Base-by-base conservation (phyloP, 30 jellyfish, hydroid and myxozoan genomes). In the Aurelia sp. region DNA sequence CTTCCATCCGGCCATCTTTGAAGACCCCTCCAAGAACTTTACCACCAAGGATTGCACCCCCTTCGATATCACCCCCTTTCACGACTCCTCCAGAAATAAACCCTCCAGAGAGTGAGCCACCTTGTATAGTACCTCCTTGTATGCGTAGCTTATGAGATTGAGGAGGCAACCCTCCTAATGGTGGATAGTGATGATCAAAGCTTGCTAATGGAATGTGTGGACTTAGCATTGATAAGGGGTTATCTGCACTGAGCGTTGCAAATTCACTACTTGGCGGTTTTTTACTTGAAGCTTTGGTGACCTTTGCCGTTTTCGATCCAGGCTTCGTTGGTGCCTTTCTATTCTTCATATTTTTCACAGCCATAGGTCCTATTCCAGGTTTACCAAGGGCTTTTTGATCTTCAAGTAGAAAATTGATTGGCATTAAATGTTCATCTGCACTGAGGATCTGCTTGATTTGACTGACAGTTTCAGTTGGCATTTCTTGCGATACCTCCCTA, bases 11-110 rank as follows among this genome's bases (percentile, higher is more conserved):
- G 11, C 99, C 99, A 79, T 85, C 83, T 53, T 69, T 73, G 74
- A 94, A 74, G 27, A 79, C 65, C 21, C 99, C 99, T 11, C 94
- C 94, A 40, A 64, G 72, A 35, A 94, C 62, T 65, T 64, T 76
- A 61, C 99, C 99, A 16, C 95, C 96, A 20, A 60, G 61, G 33
- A 94, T 66, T 12, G 57, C 78, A 3, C 99, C 99, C 37, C 99
- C 99, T 52, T 85, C 86, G 30, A 94, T 84, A 47, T 93, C 92
- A 19, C 98, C 98, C 2, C 98, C 98, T 4, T 81, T 67, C 31
- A 93, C 79, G 6, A 61, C 84, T 20, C 99, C 99, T 50, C 99
- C 99, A 21, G 73, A 30, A 22, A 94, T 90, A 57, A 60, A 62
- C 13, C 99, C 99, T 4, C 99, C 99, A 8, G 79, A 65, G 21